Percentiles rank a stretch among this genome's conserved stretches.
Evolutionary conservation across 2,113 vertebrate species (phyloP).

Genomic region (Aptenodytes patagonicus): DNA sequence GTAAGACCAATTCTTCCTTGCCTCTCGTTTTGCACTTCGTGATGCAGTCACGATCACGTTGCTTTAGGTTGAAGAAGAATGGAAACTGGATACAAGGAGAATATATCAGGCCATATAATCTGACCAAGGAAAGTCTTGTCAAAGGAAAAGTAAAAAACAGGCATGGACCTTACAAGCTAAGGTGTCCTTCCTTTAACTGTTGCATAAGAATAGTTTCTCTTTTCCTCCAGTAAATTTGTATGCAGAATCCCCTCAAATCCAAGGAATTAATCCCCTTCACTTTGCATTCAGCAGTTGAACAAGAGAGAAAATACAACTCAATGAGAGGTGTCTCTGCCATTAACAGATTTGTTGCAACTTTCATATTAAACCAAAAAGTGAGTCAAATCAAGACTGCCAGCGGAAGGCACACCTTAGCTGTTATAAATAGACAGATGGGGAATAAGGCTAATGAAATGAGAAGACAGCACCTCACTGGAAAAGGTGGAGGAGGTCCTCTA

Average conservation of each 20-base stretch:
- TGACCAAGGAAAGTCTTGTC: not conserved
- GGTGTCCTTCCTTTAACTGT: not conserved
- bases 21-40: not conserved
- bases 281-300: not conserved
- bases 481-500: not conserved
- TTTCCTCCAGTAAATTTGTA: not conserved
- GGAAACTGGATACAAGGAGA: not conserved
- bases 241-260: not conserved
- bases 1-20: not conserved
- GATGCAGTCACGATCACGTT: accelerated
- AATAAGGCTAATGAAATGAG: not conserved
- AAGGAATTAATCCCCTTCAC: not conserved
- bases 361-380: not conserved
- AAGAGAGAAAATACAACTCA: not conserved
- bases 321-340: not conserved
- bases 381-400: not conserved
- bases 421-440: not conserved
- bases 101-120: not conserved
- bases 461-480: not conserved
- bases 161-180: not conserved
- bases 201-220: not conserved
- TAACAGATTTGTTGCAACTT: not conserved
- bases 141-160: not conserved
- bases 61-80: not conserved
- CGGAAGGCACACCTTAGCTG: not conserved